These are phyloP conservation scores for Trissolcus basalis DNA, from an alignment of 1,140 invertebrate genomes.

Conservation along the genomic window DNA sequence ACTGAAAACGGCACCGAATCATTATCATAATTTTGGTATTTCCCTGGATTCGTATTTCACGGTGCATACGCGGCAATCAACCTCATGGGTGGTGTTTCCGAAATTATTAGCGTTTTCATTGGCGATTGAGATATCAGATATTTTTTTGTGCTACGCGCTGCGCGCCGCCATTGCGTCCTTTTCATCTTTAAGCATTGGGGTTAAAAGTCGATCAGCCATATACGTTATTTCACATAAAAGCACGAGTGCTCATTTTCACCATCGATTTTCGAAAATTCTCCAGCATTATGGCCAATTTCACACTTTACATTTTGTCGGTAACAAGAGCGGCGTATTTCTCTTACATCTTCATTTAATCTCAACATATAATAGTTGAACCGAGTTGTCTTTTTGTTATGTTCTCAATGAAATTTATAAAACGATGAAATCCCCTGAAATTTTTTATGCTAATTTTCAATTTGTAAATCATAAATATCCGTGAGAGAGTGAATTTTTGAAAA, in stretches of 20 bases:
- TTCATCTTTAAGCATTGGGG: conserved; percentile 35
- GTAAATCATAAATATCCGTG: no score
- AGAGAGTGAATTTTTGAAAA: no score
- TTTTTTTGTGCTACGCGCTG: conserved; percentile 15
- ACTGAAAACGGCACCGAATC: conserved; percentile 73
- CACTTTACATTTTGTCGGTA: conserved; percentile 45
- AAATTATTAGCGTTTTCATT: conserved; percentile 71
- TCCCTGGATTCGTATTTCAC: conserved; percentile 67
- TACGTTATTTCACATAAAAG: conserved; percentile 35
- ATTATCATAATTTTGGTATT: conserved; percentile 75
- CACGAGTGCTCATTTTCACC: conserved; percentile 36
- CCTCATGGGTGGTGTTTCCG: conserved; percentile 71
- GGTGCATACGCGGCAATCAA: conserved; percentile 67
- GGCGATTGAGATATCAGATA: conserved; percentile 71
- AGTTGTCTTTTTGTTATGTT: neutral
- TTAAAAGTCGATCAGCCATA: conserved; percentile 51
- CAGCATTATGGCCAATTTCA: conserved; percentile 46
- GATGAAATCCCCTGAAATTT: no score
- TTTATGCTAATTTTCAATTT: no score
- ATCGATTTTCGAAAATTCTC: conserved; percentile 33
- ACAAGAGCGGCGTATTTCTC: conserved; percentile 25
- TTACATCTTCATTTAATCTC: neutral
- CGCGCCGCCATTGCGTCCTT: conserved; percentile 45
- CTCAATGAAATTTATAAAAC: no score
- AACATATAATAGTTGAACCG: neutral